phyloP scores from a whole-genome alignment of 2,113 vertebrate genomes.

The Festucalex cinctus region DNA sequence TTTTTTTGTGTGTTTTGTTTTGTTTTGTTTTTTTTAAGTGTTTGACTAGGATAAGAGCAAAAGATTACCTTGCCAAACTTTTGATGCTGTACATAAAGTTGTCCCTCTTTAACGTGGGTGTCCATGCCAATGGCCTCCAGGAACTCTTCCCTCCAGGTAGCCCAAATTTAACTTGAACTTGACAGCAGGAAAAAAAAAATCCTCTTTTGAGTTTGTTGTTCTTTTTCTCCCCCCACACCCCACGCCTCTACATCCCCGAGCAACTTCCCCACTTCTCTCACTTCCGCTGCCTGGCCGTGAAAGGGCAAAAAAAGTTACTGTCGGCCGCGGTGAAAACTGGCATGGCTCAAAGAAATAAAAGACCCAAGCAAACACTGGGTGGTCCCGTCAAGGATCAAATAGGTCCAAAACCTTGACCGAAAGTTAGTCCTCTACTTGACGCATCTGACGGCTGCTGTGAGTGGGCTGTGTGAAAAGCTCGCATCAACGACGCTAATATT shows the following conservation, averaged over 20 bases:
- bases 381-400: constrained; percentile 13
- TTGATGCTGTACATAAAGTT: constrained; percentile 75
- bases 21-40: not conserved
- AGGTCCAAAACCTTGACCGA: constrained; percentile 8
- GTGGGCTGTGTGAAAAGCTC: not conserved
- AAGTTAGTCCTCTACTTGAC: constrained; percentile 14
- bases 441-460: constrained; percentile 18
- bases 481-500: not conserved
- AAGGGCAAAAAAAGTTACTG: not conserved
- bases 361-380: not conserved
- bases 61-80: constrained; percentile 77
- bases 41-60: not conserved
- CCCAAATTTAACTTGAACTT: constrained; percentile 36
- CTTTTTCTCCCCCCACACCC: constrained; percentile 6
- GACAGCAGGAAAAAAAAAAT: constrained; percentile 14
- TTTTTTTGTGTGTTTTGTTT: too few species aligned
- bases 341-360: constrained; percentile 11
- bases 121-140: constrained; percentile 63
- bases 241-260: constrained; percentile 19
- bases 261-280: constrained; percentile 57
- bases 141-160: not conserved
- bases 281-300: constrained; percentile 49
- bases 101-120: constrained; percentile 76
- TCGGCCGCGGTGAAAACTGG: constrained; percentile 1
- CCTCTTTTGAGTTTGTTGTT: constrained; percentile 29